These are phyloP conservation scores for Choreutis nemorana DNA, from an alignment of 2,888 invertebrate genomes.

Conservation along the genomic window DNA sequence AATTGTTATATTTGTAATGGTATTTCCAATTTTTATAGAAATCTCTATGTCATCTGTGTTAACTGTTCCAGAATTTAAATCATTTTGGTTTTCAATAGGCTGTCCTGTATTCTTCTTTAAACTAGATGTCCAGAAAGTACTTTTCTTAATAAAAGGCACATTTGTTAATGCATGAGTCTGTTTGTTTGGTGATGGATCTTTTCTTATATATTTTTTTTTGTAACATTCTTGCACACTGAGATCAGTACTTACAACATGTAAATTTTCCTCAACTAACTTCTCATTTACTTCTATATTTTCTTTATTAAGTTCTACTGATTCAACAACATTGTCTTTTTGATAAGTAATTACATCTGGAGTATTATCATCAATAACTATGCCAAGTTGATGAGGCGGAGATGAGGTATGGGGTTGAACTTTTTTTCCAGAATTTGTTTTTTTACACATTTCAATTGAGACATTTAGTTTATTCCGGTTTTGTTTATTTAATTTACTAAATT, in stretches of 20 bases:
- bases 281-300: no score
- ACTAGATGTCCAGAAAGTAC: slow-evolving; percentile 15
- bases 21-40: slow-evolving; percentile 43
- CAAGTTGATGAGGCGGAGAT: slow-evolving; percentile 11
- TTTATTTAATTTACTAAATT: slow-evolving; percentile 47
- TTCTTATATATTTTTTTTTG: slow-evolving; percentile 8
- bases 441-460: slow-evolving; percentile 53
- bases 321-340: slow-evolving; percentile 5
- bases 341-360: slow-evolving; percentile 18
- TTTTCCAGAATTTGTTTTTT: slow-evolving; percentile 20
- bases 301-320: neutral
- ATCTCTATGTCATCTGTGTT: slow-evolving; percentile 43
- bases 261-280: no score
- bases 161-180: slow-evolving; percentile 9
- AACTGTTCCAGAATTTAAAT: slow-evolving; percentile 13
- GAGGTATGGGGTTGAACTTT: neutral
- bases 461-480: slow-evolving; percentile 46
- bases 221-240: no score
- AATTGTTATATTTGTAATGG: slow-evolving; percentile 40
- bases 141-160: slow-evolving; percentile 35
- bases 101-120: slow-evolving; percentile 4
- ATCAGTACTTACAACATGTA: no score
- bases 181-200: no score
- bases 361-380: slow-evolving; percentile 30
- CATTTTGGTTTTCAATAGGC: slow-evolving; percentile 14